These are phyloP conservation scores for Acromyrmex heyeri DNA, from an alignment of 1,140 invertebrate species.

Conservation along the genomic window DNA sequence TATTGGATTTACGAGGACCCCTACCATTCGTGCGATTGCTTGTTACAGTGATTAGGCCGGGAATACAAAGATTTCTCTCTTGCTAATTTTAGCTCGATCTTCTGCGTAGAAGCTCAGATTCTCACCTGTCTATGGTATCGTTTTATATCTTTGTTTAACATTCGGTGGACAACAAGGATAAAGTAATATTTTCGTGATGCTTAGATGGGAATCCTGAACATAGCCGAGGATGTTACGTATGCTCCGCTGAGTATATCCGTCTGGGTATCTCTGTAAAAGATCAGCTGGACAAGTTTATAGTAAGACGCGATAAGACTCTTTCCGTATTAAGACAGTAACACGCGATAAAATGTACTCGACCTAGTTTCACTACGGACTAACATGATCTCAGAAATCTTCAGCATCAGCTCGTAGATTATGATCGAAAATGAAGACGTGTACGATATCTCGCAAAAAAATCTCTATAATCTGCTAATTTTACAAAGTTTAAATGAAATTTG, in stretches of 20 bases:
- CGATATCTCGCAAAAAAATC: not conserved
- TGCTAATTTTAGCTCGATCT: not conserved
- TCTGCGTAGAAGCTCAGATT: not conserved
- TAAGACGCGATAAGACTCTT: constrained; percentile 32
- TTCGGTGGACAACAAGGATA: too few species aligned
- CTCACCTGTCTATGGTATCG: too few species aligned
- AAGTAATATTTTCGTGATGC: too few species aligned
- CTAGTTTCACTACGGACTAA: constrained; percentile 55
- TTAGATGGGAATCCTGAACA: too few species aligned
- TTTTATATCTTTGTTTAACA: too few species aligned
- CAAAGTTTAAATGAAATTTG: not conserved
- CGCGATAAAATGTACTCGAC: constrained; percentile 62
- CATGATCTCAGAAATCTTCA: constrained; percentile 16
- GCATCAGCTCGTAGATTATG: constrained; percentile 31
- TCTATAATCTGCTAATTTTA: not conserved
- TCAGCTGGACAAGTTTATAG: not conserved
- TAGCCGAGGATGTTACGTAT: not conserved
- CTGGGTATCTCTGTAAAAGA: not conserved
- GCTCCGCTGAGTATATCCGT: not conserved
- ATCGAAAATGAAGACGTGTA: constrained; percentile 44
- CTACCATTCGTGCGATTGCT: not conserved
- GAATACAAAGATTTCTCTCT: not conserved
- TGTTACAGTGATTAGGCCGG: not conserved
- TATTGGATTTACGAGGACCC: constrained; percentile 12
- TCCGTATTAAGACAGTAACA: constrained; percentile 16